Percentiles rank a stretch among this genome's conserved stretches.
phyloP scores from a whole-genome alignment of 1,140 invertebrate genomes.

The Drosophila parvula region DNA sequence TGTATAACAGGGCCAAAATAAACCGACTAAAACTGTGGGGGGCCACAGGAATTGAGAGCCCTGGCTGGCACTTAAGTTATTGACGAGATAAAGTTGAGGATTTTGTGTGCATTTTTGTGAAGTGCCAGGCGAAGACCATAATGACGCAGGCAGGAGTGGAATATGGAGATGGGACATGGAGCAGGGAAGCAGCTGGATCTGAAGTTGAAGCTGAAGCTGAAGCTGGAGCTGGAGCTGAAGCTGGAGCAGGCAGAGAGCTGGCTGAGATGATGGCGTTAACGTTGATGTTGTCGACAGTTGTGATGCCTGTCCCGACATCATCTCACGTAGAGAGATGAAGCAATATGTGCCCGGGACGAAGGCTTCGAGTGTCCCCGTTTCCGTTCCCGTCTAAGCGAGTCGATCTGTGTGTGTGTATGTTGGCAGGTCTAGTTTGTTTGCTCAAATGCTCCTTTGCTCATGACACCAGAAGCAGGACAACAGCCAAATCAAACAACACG shows the following conservation, averaged over 20 bases:
- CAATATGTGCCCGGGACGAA: constrained; percentile 42
- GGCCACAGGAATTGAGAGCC: constrained; percentile 18
- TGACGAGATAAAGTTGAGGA: constrained; percentile 82
- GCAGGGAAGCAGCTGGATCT: constrained; percentile 7
- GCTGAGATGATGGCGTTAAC: constrained; percentile 45
- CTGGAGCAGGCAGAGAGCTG: constrained; percentile 40
- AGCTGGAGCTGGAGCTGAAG: constrained; percentile 24
- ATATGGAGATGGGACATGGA: constrained; percentile 26
- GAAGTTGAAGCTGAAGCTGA: not conserved
- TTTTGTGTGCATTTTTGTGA: constrained; percentile 82
- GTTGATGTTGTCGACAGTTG: constrained; percentile 52
- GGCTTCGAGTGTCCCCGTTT: constrained; percentile 21
- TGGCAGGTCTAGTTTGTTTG: constrained; percentile 80
- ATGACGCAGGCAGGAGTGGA: constrained; percentile 57
- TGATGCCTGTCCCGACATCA: constrained; percentile 38
- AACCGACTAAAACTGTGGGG: constrained; percentile 23
- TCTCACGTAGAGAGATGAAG: constrained; percentile 52
- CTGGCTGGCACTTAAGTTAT: constrained; percentile 69
- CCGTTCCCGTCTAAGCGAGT: not conserved
- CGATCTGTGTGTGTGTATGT: constrained; percentile 16
- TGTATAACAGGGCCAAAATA: constrained; percentile 22
- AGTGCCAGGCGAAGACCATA: constrained; percentile 72
- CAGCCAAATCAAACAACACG: constrained; percentile 47
- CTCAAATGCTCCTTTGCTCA: constrained; percentile 80
- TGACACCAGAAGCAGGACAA: constrained; percentile 70